Base-by-base conservation (phyloP, 1,140 invertebrate species). In the Liolophura sinensis region DNA sequence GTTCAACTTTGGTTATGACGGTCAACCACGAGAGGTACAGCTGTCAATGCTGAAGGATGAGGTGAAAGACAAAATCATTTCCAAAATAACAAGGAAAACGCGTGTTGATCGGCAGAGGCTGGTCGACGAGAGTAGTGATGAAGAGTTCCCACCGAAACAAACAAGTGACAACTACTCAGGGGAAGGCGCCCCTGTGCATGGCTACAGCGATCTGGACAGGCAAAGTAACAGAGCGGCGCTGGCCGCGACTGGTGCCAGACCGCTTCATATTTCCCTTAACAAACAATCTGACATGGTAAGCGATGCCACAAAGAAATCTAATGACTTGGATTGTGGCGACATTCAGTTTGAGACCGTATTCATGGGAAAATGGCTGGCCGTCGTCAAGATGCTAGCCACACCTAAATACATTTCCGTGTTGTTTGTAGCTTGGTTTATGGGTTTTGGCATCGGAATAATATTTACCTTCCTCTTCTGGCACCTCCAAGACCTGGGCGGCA, bases 381-480 rank as follows among this genome's bases (percentile, higher is more conserved):
- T 83, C n/a, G 55, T 83, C 49, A 77, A 75, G 56, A 64, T 82
- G 67, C 65, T 84, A 49, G 75, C 72, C 14, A 75, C 74, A 12
- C 66, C 78, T 60, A 73, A 75, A 59, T 81, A 80, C 63, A 73
- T 80, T 11, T 78, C 95, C 0, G 98, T 99, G 80, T 88, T 99
- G 12, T 94, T 98, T 77, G 93, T 98, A 0, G 92, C 96, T 22
- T 98, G 96, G 94, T 97, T 96, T 84, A 97, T 99, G 95, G 97
- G 97, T 57, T 96, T 98, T 79, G 97, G 97, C n/a, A 97, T 99
- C 75, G 97, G 97, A 0, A 87, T 99, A 69, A 97, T 99, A 66
- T 99, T 99, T 85, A 97, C 97, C 1, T 99, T 99, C 85, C 90
- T 99, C 25, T 99, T 99, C 86, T 99, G 97, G 97, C 97, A 99